Evolutionary conservation across 2,113 vertebrate species (phyloP), one percentile per base, ranked within the genome.

Genomic region (Hippocampus zosterae): DNA sequence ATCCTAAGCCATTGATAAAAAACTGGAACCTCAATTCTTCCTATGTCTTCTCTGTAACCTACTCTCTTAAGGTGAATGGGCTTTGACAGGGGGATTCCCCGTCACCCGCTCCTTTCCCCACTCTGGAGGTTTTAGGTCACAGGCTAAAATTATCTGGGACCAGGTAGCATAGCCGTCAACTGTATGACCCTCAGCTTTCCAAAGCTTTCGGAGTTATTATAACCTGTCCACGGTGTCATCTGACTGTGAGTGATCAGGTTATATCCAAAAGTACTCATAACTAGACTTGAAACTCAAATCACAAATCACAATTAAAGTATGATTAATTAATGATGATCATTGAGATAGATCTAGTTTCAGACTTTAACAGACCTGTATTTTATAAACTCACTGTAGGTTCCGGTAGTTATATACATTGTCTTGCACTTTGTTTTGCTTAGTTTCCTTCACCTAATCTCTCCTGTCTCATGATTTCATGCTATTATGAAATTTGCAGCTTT

Each of bases 51-150:
- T 59, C 33, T 11, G 50, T 64, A 42, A 67, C 67, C 68, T 71
- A 40, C 37, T 80, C 19, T 75, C 75, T 69, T 79, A 84, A 81
- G 85, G 78, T 89, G 79, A 84, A 84, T 71, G 41, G 80, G 76
- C 85, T 78, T 42, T 75, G 66, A 75, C 78, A 69, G 27, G 84
- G 84, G 86, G 87, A 76, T 89, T 91, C 88, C 89, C 81, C 79
- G 76, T 70, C 74, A 67, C 74, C 77, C 65, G 69, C 53, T 78
- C 69, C 67, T 75, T 81, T 80, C 55, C 69, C 71, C 70, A 71
- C 77, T 60, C 60, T 73, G 46, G 48, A 62, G 40, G 83, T 83
- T 87, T 91, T 82, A 84, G 75, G 82, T 88, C 80, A 75, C 81
- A 73, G 74, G 72, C 75, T 86, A 87, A 86, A 84, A 70, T 81